Evolutionary conservation across 2,113 vertebrate species (phyloP), one percentile per base, ranked within the genome.

Genomic region (Lasiurus borealis): DNA sequence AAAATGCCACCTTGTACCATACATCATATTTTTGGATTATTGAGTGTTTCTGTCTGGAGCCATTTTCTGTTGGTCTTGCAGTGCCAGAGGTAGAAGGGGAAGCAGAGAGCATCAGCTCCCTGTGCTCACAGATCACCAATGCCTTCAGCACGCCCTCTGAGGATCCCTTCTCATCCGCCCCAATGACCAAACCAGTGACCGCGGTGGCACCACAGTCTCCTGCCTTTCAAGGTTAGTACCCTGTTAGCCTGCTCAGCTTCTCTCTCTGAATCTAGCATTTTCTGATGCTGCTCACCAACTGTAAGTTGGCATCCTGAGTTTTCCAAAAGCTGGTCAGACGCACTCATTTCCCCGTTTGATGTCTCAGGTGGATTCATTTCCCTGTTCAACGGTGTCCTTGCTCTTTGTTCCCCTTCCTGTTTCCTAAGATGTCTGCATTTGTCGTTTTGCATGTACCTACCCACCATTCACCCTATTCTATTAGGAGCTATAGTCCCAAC

Each of bases 101-200:
- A 96, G 97, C 97, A 1, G 99, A 99, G 98, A 99, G 99, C 98
- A 99, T 99, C 98, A 99, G 99, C 93, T 99, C 99, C 66, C 98
- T 99, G 93, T 99, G 99, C 95, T 99, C 99, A 80, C 99, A 99
- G 98, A 99, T 99, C 97, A 99, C 99, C 97, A 98, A 97, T 40
- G 99, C 99, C 66, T 99, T 99, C 98, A 99, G 99, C 87, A 97
- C 98, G 13, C 99, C 99, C 12, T 97, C 99, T 0, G 99, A 99
- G 95, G 99, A 99, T 91, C 99, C 99, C 36, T 99, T 99, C 98
- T 98, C 99, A 46, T 99, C 99, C 0, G 99, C 99, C 8, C 99
- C 99, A 1, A 99, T 99, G 99, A 98, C 99, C 88, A 99, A 98
- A 90, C 98, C 99, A 66, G 97, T 98, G 94, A 98, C 99, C 15